Conservation (phyloP, 2,113 vertebrate genomes). For the Probosciger aterrimus region DNA sequence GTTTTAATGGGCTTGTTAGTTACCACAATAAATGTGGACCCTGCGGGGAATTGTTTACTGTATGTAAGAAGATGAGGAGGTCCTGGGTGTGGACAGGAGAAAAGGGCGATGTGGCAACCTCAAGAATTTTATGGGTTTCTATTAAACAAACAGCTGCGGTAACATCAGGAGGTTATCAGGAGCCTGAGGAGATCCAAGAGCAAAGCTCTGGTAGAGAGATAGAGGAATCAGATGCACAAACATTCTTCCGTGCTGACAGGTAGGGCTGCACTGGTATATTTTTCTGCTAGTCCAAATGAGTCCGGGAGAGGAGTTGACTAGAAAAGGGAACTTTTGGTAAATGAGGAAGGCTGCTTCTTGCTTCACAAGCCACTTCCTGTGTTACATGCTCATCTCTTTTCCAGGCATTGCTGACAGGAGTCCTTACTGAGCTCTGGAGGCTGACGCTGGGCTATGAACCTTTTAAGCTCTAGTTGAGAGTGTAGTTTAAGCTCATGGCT, state of each 20-base stretch:
- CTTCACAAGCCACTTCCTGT: slow-evolving; percentile 49
- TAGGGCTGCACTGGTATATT: background rate
- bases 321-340: slow-evolving; percentile 47
- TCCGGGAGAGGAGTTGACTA: background rate
- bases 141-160: slow-evolving; percentile 19
- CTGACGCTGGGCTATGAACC: background rate
- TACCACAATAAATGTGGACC: slow-evolving; percentile 1
- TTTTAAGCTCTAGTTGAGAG: background rate
- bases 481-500: background rate
- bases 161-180: slow-evolving; percentile 25
- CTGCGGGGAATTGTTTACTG: background rate
- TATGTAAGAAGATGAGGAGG: slow-evolving; percentile 7
- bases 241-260: slow-evolving; percentile 1
- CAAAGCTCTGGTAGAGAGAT: background rate
- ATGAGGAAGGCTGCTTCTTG: slow-evolving; percentile 35
- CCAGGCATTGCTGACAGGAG: background rate
- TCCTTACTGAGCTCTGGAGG: background rate
- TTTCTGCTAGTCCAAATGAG: background rate
- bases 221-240: background rate
- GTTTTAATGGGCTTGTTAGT: background rate
- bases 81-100: slow-evolving; percentile 6
- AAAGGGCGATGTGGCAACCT: slow-evolving; percentile 25
- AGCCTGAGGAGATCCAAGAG: slow-evolving; percentile 8
- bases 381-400: background rate
- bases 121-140: slow-evolving; percentile 27